Percentiles rank a stretch among this genome's conserved stretches.
Evolutionary conservation across 1,140 invertebrate species (phyloP).

Genomic region (Pogonognathellus flavescens): DNA sequence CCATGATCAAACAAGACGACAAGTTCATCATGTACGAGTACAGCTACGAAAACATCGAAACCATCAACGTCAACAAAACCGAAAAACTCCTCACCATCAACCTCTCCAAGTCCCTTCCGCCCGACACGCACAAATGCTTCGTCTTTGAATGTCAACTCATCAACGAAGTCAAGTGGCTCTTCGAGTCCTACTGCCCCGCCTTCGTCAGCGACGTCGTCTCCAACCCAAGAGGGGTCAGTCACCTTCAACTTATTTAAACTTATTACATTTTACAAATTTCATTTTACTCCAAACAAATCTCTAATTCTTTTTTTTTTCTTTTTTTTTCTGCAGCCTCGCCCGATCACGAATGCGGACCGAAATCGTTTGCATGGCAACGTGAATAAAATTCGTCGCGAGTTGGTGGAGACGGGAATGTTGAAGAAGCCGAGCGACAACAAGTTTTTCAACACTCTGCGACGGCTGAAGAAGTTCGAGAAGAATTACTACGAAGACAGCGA

Average conservation of each 20-base stretch:
- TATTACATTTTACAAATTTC: no score
- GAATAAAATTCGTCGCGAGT: slow-evolving; percentile 74
- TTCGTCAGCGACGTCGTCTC: slow-evolving; percentile 6
- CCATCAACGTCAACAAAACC: slow-evolving; percentile 90
- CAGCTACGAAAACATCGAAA: slow-evolving; percentile 88
- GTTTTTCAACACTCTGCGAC: slow-evolving; percentile 89
- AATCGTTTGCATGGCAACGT: slow-evolving; percentile 59
- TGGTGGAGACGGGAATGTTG: slow-evolving; percentile 86
- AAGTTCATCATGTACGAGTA: slow-evolving; percentile 92
- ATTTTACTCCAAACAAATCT: not conserved
- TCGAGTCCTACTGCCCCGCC: slow-evolving; percentile 18
- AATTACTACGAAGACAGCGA: slow-evolving; percentile 17
- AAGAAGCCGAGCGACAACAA: slow-evolving; percentile 84
- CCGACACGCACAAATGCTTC: slow-evolving; percentile 86
- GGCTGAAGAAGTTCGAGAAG: slow-evolving; percentile 84
- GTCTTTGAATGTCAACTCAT: slow-evolving; percentile 81
- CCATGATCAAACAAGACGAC: slow-evolving; percentile 88
- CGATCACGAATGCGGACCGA: slow-evolving; percentile 80
- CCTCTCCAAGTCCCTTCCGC: slow-evolving; percentile 75
- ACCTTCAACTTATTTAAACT: no score
- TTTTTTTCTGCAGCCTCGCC: not conserved
- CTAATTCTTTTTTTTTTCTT: not conserved
- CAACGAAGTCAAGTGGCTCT: slow-evolving; percentile 29
- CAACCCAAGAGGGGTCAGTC: not conserved
- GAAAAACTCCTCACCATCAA: slow-evolving; percentile 92